A percentile compares a stretch with the other conserved stretches of the same genome.
These are phyloP conservation scores for Melanotaenia pygmaea DNA, from an alignment of 2,797 vertebrate genomes.

Conservation along the genomic window DNA sequence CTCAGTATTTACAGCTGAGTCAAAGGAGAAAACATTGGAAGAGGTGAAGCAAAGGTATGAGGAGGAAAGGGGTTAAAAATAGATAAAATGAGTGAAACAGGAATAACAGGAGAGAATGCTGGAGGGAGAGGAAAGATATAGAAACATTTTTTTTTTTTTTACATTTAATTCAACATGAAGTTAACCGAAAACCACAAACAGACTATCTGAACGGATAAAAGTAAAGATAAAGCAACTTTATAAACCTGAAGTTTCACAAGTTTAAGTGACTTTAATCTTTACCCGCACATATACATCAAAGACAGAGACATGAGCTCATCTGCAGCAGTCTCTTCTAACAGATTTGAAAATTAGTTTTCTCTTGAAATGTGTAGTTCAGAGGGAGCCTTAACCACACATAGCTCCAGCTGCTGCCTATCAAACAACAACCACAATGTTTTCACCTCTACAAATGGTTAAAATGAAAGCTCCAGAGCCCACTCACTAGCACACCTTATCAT, in stretches of 20 bases:
- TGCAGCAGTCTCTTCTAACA: constrained; percentile 47
- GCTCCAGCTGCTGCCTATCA: constrained; percentile 33
- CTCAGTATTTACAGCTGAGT: constrained; percentile 52
- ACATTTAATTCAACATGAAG: background rate
- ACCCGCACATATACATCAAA: background rate
- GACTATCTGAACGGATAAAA: background rate
- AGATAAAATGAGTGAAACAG: constrained; percentile 1
- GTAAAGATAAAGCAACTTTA: background rate
- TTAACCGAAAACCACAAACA: background rate
- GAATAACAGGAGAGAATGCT: too few relatives aligned
- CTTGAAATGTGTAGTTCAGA: constrained; percentile 37
- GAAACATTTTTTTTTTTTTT: background rate
- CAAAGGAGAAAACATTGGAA: constrained; percentile 24
- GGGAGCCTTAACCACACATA: constrained; percentile 6
- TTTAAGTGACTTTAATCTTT: constrained; percentile 8
- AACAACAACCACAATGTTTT: constrained; percentile 15
- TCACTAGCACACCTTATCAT: background rate
- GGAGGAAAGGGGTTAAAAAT: constrained; percentile 8
- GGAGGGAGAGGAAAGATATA: background rate
- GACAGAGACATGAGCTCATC: constrained; percentile 14
- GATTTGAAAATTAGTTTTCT: constrained; percentile 39
- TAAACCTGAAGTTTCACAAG: background rate
- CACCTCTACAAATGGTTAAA: background rate
- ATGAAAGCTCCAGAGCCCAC: background rate
- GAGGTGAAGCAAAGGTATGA: constrained; percentile 8